Conservation (phyloP, 2,888 invertebrate species). For the Azorinus chamasolen region DNA sequence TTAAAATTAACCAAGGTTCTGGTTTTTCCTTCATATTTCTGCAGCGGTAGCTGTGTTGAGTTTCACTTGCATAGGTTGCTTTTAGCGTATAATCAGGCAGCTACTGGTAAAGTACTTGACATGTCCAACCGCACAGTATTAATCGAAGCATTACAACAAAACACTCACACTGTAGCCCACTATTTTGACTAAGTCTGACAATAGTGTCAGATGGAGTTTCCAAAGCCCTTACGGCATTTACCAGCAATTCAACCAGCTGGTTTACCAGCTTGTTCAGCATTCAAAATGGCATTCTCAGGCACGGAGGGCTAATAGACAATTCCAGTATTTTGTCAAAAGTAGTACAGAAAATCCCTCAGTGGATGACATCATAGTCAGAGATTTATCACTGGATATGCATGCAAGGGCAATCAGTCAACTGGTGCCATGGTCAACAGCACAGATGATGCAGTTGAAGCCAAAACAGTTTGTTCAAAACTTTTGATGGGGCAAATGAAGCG, state of each 20-base stretch:
- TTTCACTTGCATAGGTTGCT: slow-evolving; percentile 16
- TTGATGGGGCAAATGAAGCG: too few species aligned
- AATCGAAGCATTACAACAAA: slow-evolving; percentile 15
- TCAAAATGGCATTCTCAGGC: slow-evolving; percentile 21
- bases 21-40: slow-evolving; percentile 41
- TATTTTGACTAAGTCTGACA: slow-evolving; percentile 36
- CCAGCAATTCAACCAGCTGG: slow-evolving; percentile 3
- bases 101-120: neutral
- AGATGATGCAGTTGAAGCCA: neutral
- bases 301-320: slow-evolving; percentile 16
- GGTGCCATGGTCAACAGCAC: neutral
- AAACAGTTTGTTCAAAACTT: neutral
- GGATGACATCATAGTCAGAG: slow-evolving; percentile 1
- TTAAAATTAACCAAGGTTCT: slow-evolving; percentile 52
- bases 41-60: slow-evolving; percentile 30
- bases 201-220: slow-evolving; percentile 15
- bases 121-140: slow-evolving; percentile 1
- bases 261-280: slow-evolving; percentile 29
- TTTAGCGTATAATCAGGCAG: neutral
- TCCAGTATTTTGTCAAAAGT: too few species aligned
- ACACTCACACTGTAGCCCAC: slow-evolving; percentile 20
- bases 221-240: slow-evolving; percentile 6
- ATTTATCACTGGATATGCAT: too few species aligned
- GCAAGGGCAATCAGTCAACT: too few species aligned
- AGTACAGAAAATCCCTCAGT: too few species aligned